phyloP scores from a whole-genome alignment of 1,140 invertebrate species.

The Lasaia peninsularis region DNA sequence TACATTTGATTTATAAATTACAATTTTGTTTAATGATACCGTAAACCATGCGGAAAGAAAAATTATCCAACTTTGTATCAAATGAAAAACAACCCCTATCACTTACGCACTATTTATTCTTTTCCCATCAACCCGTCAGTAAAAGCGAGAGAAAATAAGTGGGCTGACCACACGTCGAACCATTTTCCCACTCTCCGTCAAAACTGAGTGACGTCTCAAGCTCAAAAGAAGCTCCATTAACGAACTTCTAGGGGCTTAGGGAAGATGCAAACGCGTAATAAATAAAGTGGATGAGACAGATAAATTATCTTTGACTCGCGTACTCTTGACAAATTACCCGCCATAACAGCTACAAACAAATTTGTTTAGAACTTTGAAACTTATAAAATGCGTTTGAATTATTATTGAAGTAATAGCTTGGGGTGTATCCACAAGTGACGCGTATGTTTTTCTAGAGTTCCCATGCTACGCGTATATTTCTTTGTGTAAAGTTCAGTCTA shows the following conservation, averaged over 20 bases:
- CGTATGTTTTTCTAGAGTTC: no score
- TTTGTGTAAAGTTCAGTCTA: no score
- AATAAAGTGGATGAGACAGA: slow-evolving; percentile 74
- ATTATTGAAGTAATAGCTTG: slow-evolving; percentile 25
- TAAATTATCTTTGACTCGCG: slow-evolving; percentile 76
- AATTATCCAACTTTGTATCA: neutral
- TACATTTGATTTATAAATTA: no score
- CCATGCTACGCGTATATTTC: no score
- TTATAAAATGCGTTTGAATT: slow-evolving; percentile 37
- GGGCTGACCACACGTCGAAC: slow-evolving; percentile 45
- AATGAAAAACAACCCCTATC: neutral
- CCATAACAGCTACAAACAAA: slow-evolving; percentile 72
- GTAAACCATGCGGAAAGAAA: neutral
- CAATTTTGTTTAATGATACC: neutral
- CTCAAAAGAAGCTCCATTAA: slow-evolving; percentile 69
- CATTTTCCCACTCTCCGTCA: slow-evolving; percentile 25
- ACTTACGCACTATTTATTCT: slow-evolving; percentile 28
- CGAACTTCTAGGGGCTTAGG: slow-evolving; percentile 69
- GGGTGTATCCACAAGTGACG: no score
- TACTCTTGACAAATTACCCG: slow-evolving; percentile 72
- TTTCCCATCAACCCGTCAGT: slow-evolving; percentile 45
- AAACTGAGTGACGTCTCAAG: slow-evolving; percentile 58
- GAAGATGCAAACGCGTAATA: slow-evolving; percentile 72
- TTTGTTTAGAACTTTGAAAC: slow-evolving; percentile 46
- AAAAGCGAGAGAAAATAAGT: slow-evolving; percentile 46